Percentiles rank a stretch among this genome's conserved stretches.
Evolutionary conservation across 1,140 invertebrate species (phyloP).

Genomic region (Papilio glaucus): DNA sequence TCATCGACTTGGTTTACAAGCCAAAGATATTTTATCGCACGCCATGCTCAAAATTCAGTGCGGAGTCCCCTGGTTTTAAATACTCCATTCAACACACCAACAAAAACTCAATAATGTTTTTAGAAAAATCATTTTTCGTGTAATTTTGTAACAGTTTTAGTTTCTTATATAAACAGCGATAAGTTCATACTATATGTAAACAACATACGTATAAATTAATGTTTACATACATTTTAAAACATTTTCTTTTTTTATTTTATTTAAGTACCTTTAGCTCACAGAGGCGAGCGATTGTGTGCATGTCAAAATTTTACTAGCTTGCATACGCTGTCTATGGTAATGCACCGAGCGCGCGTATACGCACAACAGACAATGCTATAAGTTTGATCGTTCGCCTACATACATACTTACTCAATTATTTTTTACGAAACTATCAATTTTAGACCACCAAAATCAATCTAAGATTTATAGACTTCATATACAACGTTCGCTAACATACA

Average conservation of each 20-base stretch:
- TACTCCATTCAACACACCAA: neutral
- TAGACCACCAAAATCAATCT: neutral
- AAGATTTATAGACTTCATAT: neutral
- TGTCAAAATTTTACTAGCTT: neutral
- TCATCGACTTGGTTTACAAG: neutral
- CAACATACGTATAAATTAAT: no score
- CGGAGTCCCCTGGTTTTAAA: neutral
- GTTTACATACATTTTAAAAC: neutral
- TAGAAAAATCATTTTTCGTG: no score
- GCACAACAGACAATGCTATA: neutral
- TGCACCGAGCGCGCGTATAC: neutral
- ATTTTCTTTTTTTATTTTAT: neutral
- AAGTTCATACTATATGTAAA: no score
- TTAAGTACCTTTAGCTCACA: neutral
- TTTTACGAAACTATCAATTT: neutral
- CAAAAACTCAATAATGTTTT: neutral
- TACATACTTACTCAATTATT: constrained; percentile 23
- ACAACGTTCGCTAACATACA: neutral
- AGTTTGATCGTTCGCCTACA: constrained; percentile 8
- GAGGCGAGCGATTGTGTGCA: neutral
- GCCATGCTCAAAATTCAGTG: neutral
- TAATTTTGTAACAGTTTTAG: neutral
- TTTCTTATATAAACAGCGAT: neutral
- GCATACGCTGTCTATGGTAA: neutral
- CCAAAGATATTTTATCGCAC: neutral